Evolutionary conservation across 1,140 invertebrate genomes (phyloP), one percentile per base, ranked within the genome.

Genomic region (Neodiprion fabricii): DNA sequence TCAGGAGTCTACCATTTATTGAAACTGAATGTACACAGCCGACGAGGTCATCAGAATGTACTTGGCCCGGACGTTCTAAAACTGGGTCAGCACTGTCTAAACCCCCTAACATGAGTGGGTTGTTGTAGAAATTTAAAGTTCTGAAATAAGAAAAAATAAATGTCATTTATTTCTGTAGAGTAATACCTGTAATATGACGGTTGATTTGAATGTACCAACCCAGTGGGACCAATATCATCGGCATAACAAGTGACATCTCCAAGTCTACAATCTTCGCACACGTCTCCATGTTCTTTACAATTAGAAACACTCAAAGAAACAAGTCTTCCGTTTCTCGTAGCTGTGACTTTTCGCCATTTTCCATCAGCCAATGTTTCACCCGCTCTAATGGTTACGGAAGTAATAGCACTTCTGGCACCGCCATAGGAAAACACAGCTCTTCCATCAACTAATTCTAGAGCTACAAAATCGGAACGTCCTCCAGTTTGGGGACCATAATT

Each of bases 21-120:
- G 93, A 92, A 0, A 98, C 93, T 76, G 95, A 96, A 80, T 98
- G 95, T 71, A 98, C 91, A 81, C 97, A 98, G 2, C 97, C 97
- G 50, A 98, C 93, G 71, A 98, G 93, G 85, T 98, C 97, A 82
- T 98, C 96, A 0, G 96, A 95, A 76, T 94, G 93, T 28, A 98
- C 92, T 89, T 98, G 96, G 0, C 95, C 96, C 0, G 95, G 94
- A 72, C 95, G 90, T 85, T 97, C 95, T 9, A 97, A 85, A 0
- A 98, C 92, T 1, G 95, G 93, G 86, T 97, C 94, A 0, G 96
- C 94, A 70, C 93, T 93, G 53, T 91, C 88, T 11, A 99, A 85
- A 21, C 97, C 97, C 48, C 97, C 97, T 75, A 99, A 91, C 40
- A 95, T 90, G 68, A 99, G 86, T 0, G 93, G 94, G 82, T 97